Percentiles rank a stretch among this genome's conserved stretches.
Conservation (phyloP, 2,113 vertebrate genomes). For the Electrona antarctica region DNA sequence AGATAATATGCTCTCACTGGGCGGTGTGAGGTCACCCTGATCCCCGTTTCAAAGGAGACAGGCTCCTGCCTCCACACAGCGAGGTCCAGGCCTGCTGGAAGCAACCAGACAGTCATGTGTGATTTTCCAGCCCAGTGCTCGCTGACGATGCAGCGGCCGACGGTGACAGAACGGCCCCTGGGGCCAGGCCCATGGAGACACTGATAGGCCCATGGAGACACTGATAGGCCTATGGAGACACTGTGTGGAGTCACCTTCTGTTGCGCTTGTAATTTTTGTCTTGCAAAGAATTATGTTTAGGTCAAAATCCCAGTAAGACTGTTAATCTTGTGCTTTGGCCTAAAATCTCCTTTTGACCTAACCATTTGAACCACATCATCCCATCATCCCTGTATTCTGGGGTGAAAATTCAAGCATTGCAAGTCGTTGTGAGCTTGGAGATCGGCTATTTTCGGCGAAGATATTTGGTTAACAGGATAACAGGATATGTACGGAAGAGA, state of each 20-base stretch:
- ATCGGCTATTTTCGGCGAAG: too few species aligned
- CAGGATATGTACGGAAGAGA: too few species aligned
- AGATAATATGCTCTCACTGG: constrained; percentile 66
- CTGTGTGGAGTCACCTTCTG: constrained; percentile 66
- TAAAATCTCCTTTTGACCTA: too few species aligned
- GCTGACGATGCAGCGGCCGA: constrained; percentile 69
- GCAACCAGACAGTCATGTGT: constrained; percentile 77
- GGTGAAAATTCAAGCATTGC: too few species aligned
- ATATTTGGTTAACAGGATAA: too few species aligned
- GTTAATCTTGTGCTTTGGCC: too few species aligned
- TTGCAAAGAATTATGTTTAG: too few species aligned
- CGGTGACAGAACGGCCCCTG: constrained; percentile 42
- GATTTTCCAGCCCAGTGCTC: constrained; percentile 76
- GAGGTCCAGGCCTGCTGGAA: constrained; percentile 67
- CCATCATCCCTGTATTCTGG: too few species aligned
- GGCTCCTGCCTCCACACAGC: constrained; percentile 43
- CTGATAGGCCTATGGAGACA: constrained; percentile 60
- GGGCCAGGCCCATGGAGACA: constrained; percentile 53
- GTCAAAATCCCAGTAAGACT: too few species aligned
- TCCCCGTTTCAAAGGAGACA: constrained; percentile 77
- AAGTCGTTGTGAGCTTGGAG: too few species aligned
- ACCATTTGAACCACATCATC: too few species aligned
- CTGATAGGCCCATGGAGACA: constrained; percentile 63
- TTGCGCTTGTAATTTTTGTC: neutral
- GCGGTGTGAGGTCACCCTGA: constrained; percentile 73